Percentiles rank a stretch among this genome's conserved stretches.
These are phyloP conservation scores for Drosophila jambulina DNA, from an alignment of 1,140 invertebrate species.

Conservation along the genomic window DNA sequence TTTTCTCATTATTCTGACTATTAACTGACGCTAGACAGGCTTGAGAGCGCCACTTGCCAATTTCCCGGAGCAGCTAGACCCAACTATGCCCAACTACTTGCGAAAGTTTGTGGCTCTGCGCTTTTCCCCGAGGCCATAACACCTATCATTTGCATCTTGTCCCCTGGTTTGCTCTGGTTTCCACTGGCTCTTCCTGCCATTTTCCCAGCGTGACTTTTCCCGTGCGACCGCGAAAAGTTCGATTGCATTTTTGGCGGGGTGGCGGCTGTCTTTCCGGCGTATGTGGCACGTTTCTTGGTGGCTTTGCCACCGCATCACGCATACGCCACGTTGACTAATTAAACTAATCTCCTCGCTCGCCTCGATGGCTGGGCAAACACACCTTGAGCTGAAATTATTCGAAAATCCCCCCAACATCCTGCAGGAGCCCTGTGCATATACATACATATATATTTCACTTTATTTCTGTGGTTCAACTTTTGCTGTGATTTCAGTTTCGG, in stretches of 20 bases:
- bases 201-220: constrained; percentile 21
- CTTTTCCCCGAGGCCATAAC: constrained; percentile 19
- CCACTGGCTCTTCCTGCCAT: background rate
- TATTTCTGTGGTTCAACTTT: constrained; percentile 41
- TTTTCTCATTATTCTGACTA: constrained; percentile 57
- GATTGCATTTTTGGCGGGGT: constrained; percentile 50
- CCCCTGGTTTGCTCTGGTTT: constrained; percentile 9
- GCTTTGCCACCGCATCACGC: constrained; percentile 51
- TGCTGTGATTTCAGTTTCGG: constrained; percentile 47
- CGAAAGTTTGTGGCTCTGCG: constrained; percentile 33
- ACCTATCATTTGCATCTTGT: constrained; percentile 48
- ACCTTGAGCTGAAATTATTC: constrained; percentile 54
- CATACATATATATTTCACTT: constrained; percentile 31
- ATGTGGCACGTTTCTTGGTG: constrained; percentile 39
- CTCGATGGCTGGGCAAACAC: constrained; percentile 51
- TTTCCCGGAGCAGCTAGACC: constrained; percentile 26
- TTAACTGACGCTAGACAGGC: constrained; percentile 32
- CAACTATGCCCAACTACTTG: constrained; percentile 60
- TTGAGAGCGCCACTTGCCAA: constrained; percentile 19
- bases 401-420: constrained; percentile 22
- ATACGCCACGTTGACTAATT: constrained; percentile 70
- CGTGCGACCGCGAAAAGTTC: constrained; percentile 47
- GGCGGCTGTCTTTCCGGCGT: background rate
- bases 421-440: constrained; percentile 14
- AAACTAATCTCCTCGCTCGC: constrained; percentile 59